Evolutionary conservation across 2,888 invertebrate genomes (phyloP).

Genomic region (Ornithoptera alexandrae): DNA sequence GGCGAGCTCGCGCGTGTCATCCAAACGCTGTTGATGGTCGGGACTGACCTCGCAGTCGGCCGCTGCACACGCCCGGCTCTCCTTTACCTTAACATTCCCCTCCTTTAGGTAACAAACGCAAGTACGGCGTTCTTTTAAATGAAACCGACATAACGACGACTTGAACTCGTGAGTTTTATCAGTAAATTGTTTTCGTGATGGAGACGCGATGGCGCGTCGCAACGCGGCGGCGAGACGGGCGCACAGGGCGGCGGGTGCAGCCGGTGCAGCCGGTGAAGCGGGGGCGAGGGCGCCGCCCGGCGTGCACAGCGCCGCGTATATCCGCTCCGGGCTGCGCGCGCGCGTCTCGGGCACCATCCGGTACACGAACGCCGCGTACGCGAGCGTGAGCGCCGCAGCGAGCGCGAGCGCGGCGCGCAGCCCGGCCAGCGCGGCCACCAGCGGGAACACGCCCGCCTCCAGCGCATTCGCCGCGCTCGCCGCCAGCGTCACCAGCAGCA

Average conservation of each 20-base stretch:
- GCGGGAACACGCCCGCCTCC: constrained; percentile 52
- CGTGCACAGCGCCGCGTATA: constrained; percentile 41
- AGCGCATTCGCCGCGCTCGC: constrained; percentile 50
- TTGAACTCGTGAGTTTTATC: no score
- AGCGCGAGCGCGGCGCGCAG: constrained; percentile 42
- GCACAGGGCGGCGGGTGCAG: no score
- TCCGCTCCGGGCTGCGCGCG: constrained; percentile 42
- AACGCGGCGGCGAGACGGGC: no score
- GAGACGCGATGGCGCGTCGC: no score
- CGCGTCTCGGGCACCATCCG: constrained; percentile 52
- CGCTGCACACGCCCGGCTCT: background rate
- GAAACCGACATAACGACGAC: no score
- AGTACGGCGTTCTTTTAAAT: no score
- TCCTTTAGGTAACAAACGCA: no score
- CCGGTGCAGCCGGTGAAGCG: no score
- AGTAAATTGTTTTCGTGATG: no score
- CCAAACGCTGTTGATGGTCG: no score
- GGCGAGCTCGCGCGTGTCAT: background rate
- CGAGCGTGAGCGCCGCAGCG: constrained; percentile 47
- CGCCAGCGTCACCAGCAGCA: constrained; percentile 46
- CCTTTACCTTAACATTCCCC: no score
- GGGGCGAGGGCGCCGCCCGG: no score
- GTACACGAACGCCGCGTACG: constrained; percentile 43
- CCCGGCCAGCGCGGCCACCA: constrained; percentile 39
- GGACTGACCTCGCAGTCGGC: background rate